Conservation (phyloP, 2,888 invertebrate species). For the Catocala nupta region DNA sequence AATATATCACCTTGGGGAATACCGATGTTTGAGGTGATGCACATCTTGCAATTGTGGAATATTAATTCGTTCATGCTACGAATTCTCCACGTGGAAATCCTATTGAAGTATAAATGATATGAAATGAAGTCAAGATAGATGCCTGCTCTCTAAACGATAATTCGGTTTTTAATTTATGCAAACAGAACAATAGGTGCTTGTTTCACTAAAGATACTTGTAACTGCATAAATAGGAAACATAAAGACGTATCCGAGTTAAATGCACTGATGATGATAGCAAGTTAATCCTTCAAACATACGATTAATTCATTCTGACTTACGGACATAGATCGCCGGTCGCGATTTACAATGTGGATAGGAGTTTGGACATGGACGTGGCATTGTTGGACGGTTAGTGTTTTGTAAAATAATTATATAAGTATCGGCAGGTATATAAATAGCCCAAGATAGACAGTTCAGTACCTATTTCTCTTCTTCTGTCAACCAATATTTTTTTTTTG, state of each 20-base stretch:
- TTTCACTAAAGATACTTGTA: not conserved
- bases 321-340: no score
- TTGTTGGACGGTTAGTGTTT: no score
- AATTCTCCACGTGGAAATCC: not conserved
- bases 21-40: constrained; percentile 4
- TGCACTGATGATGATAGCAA: not conserved
- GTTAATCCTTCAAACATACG: not conserved
- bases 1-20: constrained; percentile 21
- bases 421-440: no score
- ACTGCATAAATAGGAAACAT: not conserved
- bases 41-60: not conserved
- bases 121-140: not conserved
- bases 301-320: no score
- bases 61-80: not conserved
- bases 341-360: no score
- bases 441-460: no score
- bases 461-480: no score
- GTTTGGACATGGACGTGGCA: no score
- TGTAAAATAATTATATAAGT: no score
- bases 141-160: not conserved
- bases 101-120: not conserved
- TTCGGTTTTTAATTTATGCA: not conserved
- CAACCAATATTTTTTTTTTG: no score
- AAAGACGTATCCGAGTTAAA: not conserved
- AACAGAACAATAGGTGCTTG: not conserved